A percentile compares a stretch with the other conserved stretches of the same genome.
Evolutionary conservation across 2,113 vertebrate genomes (phyloP).

Genomic region (Rhinoptilus africanus): DNA sequence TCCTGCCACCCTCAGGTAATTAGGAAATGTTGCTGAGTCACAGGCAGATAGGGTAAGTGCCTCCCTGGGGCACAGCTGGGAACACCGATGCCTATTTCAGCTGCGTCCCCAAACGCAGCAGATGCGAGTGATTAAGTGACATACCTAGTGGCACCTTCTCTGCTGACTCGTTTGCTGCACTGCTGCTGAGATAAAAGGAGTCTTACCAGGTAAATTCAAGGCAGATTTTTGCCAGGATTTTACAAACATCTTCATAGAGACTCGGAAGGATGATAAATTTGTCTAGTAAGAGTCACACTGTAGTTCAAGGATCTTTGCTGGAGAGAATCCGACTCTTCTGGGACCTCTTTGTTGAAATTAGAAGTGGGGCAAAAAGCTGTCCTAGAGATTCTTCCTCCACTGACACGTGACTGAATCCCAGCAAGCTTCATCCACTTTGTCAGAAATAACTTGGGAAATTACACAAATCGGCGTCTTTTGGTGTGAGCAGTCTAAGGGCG

Average conservation of each 20-base stretch:
- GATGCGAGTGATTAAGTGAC: background rate
- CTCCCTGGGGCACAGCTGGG: background rate
- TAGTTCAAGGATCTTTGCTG: background rate
- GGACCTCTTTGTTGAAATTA: background rate
- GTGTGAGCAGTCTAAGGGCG: background rate
- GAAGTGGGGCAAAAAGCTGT: background rate
- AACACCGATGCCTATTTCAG: background rate
- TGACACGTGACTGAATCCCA: background rate
- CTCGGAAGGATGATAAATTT: background rate
- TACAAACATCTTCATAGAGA: background rate
- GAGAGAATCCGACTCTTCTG: background rate
- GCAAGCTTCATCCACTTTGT: background rate
- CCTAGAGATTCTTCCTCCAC: background rate
- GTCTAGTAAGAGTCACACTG: background rate
- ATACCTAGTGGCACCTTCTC: background rate
- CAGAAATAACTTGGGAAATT: background rate
- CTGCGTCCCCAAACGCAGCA: background rate
- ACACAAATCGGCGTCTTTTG: background rate
- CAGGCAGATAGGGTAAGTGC: background rate
- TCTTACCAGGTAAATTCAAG: background rate
- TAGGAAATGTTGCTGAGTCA: constrained; percentile 50
- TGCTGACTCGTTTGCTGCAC: constrained; percentile 16
- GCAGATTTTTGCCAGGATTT: background rate
- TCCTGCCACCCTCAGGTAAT: constrained; percentile 22
- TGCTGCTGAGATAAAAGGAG: background rate